A percentile compares a stretch with the other conserved stretches of the same genome.
Evolutionary conservation across 2,888 invertebrate species (phyloP).

Genomic region (Crepidodera aurea): DNA sequence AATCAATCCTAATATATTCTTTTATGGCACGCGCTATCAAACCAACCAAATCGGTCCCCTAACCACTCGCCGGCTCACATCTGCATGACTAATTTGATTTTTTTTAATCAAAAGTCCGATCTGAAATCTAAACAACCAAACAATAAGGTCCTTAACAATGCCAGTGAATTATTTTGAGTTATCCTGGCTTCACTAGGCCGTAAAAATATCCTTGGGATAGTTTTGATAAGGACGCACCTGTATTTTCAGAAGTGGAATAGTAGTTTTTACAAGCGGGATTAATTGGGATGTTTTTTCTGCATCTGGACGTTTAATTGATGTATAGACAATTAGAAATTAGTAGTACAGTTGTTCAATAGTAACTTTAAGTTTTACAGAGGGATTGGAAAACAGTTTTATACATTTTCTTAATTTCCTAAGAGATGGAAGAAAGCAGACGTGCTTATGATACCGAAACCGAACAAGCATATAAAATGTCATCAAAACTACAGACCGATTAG

Average conservation of each 20-base stretch:
- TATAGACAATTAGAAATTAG: not conserved
- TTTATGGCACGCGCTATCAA: slow-evolving; percentile 21
- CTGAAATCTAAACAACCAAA: slow-evolving; percentile 39
- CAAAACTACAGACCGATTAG: too few species aligned
- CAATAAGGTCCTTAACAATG: slow-evolving; percentile 40
- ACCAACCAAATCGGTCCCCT: slow-evolving; percentile 31
- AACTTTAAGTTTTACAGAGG: too few species aligned
- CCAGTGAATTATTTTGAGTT: slow-evolving; percentile 39
- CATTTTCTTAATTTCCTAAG: too few species aligned
- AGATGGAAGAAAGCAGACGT: too few species aligned
- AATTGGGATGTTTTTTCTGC: not conserved
- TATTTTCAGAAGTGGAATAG: slow-evolving; percentile 38
- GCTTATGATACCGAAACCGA: too few species aligned
- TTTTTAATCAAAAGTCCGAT: slow-evolving; percentile 40
- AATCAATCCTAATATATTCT: slow-evolving; percentile 18
- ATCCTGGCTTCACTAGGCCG: slow-evolving; percentile 51
- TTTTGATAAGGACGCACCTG: slow-evolving; percentile 48
- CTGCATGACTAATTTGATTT: slow-evolving; percentile 40
- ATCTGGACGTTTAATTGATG: not conserved
- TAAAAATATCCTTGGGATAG: slow-evolving; percentile 52
- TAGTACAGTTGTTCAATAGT: too few species aligned
- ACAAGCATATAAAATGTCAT: too few species aligned
- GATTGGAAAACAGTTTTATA: too few species aligned
- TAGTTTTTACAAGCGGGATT: not conserved
- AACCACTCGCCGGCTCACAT: slow-evolving; percentile 30